Evolutionary conservation across 2,797 vertebrate species (phyloP).

Genomic region (Coendou prehensilis): DNA sequence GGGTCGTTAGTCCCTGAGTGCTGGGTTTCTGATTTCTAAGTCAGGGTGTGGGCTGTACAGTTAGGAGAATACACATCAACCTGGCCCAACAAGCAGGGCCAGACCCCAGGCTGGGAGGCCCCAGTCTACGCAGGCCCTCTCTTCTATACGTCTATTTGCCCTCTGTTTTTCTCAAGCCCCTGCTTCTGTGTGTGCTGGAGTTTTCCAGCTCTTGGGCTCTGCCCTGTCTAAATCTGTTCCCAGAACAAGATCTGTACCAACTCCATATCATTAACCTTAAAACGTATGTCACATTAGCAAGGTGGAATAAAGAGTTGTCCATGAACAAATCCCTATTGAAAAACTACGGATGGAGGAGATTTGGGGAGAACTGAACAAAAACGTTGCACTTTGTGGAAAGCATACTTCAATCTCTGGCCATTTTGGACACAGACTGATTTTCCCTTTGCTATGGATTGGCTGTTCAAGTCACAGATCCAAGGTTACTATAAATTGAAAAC

Average conservation of each 20-base stretch:
- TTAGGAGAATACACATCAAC: neutral
- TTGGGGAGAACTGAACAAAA: neutral
- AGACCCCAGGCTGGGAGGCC: neutral
- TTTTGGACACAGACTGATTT: constrained; percentile 16
- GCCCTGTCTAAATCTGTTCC: constrained; percentile 33
- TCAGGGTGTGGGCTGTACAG: neutral
- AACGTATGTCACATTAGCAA: neutral
- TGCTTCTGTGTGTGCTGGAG: neutral
- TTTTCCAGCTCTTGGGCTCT: neutral
- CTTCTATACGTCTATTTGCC: neutral
- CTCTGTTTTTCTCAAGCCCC: neutral
- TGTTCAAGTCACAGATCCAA: constrained; percentile 26
- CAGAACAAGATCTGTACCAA: neutral
- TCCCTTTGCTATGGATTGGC: neutral
- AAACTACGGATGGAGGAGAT: neutral
- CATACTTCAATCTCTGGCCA: neutral
- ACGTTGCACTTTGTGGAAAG: neutral
- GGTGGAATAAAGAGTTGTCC: neutral
- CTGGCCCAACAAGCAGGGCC: neutral
- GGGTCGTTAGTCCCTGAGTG: neutral
- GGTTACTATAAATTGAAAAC: constrained; percentile 66
- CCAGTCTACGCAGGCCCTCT: neutral
- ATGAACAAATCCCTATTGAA: neutral
- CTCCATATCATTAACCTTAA: neutral
- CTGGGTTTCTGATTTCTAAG: neutral